A percentile compares a stretch with the other conserved stretches of the same genome.
Conservation (phyloP, 2,797 vertebrate species). For the Diceros bicornis region DNA sequence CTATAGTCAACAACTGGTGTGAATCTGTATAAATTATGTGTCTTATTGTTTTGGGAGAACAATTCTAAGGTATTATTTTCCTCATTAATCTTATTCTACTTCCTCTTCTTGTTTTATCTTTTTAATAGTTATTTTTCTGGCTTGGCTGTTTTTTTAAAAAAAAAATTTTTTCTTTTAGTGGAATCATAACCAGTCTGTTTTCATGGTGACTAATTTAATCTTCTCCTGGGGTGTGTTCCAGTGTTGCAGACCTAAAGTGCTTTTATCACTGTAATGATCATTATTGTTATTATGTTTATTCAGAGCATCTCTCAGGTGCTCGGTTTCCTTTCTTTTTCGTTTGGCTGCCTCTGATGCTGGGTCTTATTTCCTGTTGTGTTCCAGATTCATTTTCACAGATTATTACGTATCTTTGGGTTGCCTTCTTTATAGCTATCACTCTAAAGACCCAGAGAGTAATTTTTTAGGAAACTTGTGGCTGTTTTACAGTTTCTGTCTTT, state of each 20-base stretch:
- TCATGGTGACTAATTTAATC: conserved; percentile 28
- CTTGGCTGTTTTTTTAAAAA: background rate
- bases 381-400: conserved; percentile 69
- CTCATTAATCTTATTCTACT: background rate
- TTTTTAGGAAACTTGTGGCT: conserved; percentile 54
- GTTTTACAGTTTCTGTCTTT: background rate
- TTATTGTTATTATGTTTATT: conserved; percentile 49
- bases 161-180: conserved; percentile 10
- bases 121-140: conserved; percentile 8
- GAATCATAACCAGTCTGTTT: conserved; percentile 53
- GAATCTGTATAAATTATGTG: background rate
- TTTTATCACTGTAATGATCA: background rate
- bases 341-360: conserved; percentile 59
- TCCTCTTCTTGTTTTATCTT: background rate
- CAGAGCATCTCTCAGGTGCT: background rate
- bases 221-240: conserved; percentile 59
- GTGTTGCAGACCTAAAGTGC: background rate
- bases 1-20: background rate
- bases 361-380: conserved; percentile 67
- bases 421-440: background rate
- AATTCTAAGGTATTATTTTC: background rate
- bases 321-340: conserved; percentile 49
- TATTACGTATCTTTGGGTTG: conserved; percentile 64
- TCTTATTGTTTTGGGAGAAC: background rate
- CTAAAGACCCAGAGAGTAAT: background rate